Conservation (phyloP, 92 coral and sea anemone species). For the Parazoanthus swiftii region DNA sequence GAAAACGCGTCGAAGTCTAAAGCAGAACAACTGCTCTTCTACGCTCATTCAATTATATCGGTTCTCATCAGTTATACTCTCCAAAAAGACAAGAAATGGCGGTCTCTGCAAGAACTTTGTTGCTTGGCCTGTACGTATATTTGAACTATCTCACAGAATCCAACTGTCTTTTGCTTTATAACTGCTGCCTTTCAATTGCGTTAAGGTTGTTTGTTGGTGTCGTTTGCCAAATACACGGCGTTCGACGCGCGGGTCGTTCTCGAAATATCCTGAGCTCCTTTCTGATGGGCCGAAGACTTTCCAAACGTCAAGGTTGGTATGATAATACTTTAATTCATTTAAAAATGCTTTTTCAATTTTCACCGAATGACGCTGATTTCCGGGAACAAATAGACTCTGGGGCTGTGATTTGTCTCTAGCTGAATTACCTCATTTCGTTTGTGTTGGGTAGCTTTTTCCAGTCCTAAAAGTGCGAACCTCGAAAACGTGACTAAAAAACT, state of each 20-base stretch:
- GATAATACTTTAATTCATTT: not conserved
- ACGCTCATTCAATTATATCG: not conserved
- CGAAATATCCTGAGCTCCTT: not conserved
- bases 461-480: too few relatives aligned
- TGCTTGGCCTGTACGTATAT: slow-evolving; percentile 15
- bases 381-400: too few relatives aligned
- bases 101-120: not conserved
- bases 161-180: not conserved
- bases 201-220: slow-evolving; percentile 4
- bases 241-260: not conserved
- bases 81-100: not conserved
- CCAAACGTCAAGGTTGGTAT: slow-evolving; percentile 18
- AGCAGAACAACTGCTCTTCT: not conserved
- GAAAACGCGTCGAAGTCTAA: not conserved
- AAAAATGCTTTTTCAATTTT: not conserved
- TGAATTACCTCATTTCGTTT: too few relatives aligned
- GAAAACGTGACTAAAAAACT: too few relatives aligned
- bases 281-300: not conserved
- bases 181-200: too few relatives aligned
- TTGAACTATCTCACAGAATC: not conserved
- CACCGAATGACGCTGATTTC: not conserved
- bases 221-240: not conserved
- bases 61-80: not conserved
- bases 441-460: too few relatives aligned
- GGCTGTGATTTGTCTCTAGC: too few relatives aligned